Base-by-base conservation (phyloP, 1,140 invertebrate species). In the Calephelis virginiensis region DNA sequence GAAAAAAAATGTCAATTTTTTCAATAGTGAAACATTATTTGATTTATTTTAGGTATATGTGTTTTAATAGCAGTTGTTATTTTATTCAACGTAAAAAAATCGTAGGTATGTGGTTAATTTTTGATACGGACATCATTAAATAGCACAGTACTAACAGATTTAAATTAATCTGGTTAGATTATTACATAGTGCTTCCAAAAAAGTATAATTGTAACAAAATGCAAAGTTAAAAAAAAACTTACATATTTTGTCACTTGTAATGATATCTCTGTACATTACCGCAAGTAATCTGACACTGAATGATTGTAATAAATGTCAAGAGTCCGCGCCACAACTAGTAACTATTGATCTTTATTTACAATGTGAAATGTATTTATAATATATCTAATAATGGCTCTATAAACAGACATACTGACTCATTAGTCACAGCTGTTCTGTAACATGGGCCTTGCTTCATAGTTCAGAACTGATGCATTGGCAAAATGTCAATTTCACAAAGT, bases 231-330 rank as follows among this genome's bases (percentile, higher is more conserved):
- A 53, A 53, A 53, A 12, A 12, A 56, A 56, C 53, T 56, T 56
- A 56, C 53, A 56, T 56, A 56, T 56, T 56, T 56, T 56, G 28
- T 56, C 53, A 12, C 28, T 12, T 12, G 53, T 56, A 56, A 56
- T 56, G 12, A 56, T 56, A 37, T 56, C 53, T 56, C 37, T 56
- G 53, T 56, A 56, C 53, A 56, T 56, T 12, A 56, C 37, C 53
- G 12, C 12, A 37, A 28, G 28, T 17, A 56, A 56, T 17, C 17
- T 56, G 17, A 56, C 53, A 56, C 28, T n/a, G 53, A 56, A 28
- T 56, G 53, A 56, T 56, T 28, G 12, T 37, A 56, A 56, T 28
- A 28, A 28, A 28, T 28, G 53, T 11, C 11, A 37, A n/a, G 10
- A 37, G 53, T 12, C 9, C 14, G 28, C 53, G 5, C 28, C 6